These are phyloP conservation scores for Lateolabrax maculatus DNA, from an alignment of 2,797 vertebrate species.

Conservation along the genomic window DNA sequence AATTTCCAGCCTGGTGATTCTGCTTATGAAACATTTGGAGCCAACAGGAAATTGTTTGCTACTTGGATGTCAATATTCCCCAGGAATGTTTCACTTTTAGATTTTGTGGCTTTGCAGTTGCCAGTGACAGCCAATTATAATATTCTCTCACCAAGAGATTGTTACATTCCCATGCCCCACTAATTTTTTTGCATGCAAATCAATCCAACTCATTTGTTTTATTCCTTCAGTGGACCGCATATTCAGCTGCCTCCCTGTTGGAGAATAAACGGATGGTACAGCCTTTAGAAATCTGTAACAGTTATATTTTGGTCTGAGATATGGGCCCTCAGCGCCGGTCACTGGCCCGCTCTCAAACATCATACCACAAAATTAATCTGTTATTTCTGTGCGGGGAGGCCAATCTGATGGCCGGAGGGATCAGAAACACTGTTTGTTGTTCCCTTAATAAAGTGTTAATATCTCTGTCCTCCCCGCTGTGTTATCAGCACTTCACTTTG, in stretches of 20 bases:
- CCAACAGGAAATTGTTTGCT: not conserved
- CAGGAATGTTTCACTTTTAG: slow-evolving; percentile 3
- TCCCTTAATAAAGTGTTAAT: slow-evolving; percentile 55
- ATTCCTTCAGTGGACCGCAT: not conserved
- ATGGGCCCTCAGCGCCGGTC: slow-evolving; percentile 21
- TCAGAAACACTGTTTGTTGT: slow-evolving; percentile 44
- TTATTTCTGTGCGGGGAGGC: slow-evolving; percentile 40
- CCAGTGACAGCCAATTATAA: slow-evolving; percentile 29
- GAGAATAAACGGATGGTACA: slow-evolving; percentile 1
- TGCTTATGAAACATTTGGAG: slow-evolving; percentile 17
- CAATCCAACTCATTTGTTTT: slow-evolving; percentile 25
- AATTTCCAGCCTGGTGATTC: slow-evolving; percentile 9
- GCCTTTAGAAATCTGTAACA: slow-evolving; percentile 21
- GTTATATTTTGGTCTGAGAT: slow-evolving; percentile 25
- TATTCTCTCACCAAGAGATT: slow-evolving; percentile 1
- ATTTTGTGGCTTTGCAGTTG: slow-evolving; percentile 21
- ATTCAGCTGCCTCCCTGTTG: slow-evolving; percentile 30
- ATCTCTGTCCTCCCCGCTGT: slow-evolving; percentile 44
- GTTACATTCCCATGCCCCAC: not conserved
- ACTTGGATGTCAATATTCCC: not conserved
- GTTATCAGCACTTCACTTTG: slow-evolving; percentile 53
- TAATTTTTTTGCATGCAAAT: slow-evolving; percentile 27
- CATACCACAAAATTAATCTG: slow-evolving; percentile 45
- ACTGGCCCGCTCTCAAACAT: slow-evolving; percentile 31
- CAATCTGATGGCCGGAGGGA: slow-evolving; percentile 44